phyloP scores from a whole-genome alignment of 92 coral and sea anemone genomes.

The Pocillopora grandis region DNA sequence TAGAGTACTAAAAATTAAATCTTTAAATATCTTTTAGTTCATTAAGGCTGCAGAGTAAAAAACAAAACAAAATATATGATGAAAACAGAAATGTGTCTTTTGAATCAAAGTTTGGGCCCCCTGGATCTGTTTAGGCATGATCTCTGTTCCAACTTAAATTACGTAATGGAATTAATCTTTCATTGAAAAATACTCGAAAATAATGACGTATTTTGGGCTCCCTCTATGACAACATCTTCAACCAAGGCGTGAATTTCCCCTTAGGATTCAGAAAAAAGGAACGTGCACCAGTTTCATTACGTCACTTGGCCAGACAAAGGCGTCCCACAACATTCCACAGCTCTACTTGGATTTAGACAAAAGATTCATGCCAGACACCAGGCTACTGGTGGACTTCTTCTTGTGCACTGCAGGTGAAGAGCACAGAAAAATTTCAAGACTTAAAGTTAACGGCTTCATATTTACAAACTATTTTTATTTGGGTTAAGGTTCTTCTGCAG shows the following conservation, averaged over 20 bases:
- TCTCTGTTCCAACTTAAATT: too few relatives aligned
- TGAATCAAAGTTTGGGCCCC: too few relatives aligned
- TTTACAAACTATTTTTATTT: background rate
- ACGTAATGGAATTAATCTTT: too few relatives aligned
- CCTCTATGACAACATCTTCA: background rate
- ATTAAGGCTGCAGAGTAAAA: too few relatives aligned
- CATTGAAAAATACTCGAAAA: too few relatives aligned
- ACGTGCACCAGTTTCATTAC: constrained; percentile 43
- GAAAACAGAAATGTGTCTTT: too few relatives aligned
- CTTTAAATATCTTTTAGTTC: too few relatives aligned
- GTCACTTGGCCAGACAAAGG: constrained; percentile 83
- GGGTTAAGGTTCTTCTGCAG: background rate
- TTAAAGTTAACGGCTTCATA: background rate
- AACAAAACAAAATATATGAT: too few relatives aligned
- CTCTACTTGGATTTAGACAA: constrained; percentile 67
- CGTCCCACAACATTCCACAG: constrained; percentile 86
- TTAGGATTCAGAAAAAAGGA: constrained; percentile 33
- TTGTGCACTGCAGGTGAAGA: constrained; percentile 82
- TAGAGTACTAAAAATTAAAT: too few relatives aligned
- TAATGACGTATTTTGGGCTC: background rate
- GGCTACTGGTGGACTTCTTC: constrained; percentile 45
- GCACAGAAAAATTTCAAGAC: background rate
- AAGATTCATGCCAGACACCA: constrained; percentile 57
- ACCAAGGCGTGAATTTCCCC: background rate
- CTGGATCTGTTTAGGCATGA: too few relatives aligned